phyloP scores from a whole-genome alignment of 2,113 vertebrate genomes.

The Cyanoramphus novaezelandiae region DNA sequence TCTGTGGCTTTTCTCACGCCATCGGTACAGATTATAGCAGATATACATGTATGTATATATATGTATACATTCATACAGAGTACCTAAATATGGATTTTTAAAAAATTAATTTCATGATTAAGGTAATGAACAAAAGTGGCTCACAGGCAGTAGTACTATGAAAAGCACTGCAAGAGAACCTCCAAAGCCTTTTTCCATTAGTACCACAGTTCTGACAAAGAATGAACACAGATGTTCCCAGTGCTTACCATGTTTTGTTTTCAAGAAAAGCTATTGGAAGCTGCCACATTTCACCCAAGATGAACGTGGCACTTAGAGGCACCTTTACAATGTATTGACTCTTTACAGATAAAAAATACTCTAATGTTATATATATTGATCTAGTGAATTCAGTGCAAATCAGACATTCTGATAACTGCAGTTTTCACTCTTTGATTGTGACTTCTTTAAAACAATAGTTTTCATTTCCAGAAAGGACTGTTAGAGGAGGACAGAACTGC shows the following conservation, averaged over 20 bases:
- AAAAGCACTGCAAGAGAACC: background rate
- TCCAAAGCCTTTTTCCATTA: background rate
- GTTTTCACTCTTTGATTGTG: background rate
- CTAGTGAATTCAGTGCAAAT: background rate
- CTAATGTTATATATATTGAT: background rate
- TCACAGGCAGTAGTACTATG: background rate
- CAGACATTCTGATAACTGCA: background rate
- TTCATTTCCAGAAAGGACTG: background rate
- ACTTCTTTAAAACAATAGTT: background rate
- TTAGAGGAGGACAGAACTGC: background rate
- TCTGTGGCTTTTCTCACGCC: background rate
- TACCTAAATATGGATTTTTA: background rate
- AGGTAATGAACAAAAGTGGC: background rate
- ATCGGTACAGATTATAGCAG: background rate
- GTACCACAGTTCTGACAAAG: background rate
- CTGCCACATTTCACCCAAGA: background rate
- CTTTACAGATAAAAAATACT: background rate
- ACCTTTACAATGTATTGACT: background rate
- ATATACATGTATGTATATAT: too few relatives aligned
- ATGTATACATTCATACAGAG: fast-evolving
- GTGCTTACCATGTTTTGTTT: too few relatives aligned
- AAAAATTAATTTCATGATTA: background rate
- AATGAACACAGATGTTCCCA: background rate
- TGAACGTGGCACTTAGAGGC: background rate
- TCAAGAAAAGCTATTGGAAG: background rate